Evolutionary conservation across 2,888 invertebrate genomes (phyloP), one percentile per base, ranked within the genome.

Genomic region (Cephus rjabovi): DNA sequence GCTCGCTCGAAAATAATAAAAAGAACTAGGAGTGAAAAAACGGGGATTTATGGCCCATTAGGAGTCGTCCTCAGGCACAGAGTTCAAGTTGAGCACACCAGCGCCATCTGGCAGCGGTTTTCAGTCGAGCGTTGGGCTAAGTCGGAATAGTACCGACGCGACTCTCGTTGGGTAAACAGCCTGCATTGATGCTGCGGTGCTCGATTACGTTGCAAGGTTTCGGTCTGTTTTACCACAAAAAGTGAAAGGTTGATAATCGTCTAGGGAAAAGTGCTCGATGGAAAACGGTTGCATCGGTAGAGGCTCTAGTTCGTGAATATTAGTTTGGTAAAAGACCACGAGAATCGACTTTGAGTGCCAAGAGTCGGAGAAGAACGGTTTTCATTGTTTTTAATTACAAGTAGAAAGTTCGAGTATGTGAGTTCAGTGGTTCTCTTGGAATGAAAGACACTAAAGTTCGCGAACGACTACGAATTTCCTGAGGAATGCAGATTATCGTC

Each of bases 31-130:
- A 80, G 70, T 71, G 80, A 79, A 83, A 86, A 83, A 82, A 81
- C 78, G 34, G 81, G 83, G 85, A 86, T 88, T 88, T 88, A 89
- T 87, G 86, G 81, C 79, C 85, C 83, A 87, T 88, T 87, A 87
- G 82, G 79, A 89, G 88, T 88, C 86, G 88, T 87, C 86, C 85
- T 86, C 33, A 31, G 71, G 71, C 71, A 33, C 56, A 56, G 56
- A 34, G 71, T 71, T 15, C 71, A 34, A 23, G n/a, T 71, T 30
- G 56, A 56, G 35, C 33, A 75, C 75, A 33, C 73, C 30, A 73
- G 69, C 70, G 76, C 78, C 78, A 78, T 78, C 78, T 75, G 78
- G 73, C 73, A 31, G 71, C 15, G 0, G 31, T 12, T 9, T 56
- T 56, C 6, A 23, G 9, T 56, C 23, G 56, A 23, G 56, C 56